Conservation (phyloP, 2,888 invertebrate species). For the Hypena proboscidalis region DNA sequence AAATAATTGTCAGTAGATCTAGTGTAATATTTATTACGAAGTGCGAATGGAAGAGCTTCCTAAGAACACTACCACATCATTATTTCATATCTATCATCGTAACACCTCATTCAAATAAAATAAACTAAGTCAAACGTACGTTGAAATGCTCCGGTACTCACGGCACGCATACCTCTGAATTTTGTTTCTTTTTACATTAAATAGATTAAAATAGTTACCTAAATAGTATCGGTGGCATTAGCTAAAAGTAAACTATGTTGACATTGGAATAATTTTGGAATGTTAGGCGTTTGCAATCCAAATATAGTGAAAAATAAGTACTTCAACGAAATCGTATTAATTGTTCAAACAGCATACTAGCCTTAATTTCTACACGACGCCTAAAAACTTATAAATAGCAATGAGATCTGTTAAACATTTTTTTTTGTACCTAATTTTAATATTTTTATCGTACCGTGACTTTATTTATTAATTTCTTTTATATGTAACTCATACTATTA, state of each 20-base stretch:
- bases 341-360: slow-evolving; percentile 32
- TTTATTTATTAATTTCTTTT: slow-evolving; percentile 4
- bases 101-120: slow-evolving; percentile 58
- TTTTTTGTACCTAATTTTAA: slow-evolving; percentile 41
- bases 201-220: slow-evolving; percentile 47
- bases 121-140: slow-evolving; percentile 44
- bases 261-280: slow-evolving; percentile 62
- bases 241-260: slow-evolving; percentile 46
- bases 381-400: slow-evolving; percentile 58
- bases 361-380: slow-evolving; percentile 53
- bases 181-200: slow-evolving; percentile 33
- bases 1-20: slow-evolving; percentile 32
- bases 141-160: slow-evolving; percentile 71
- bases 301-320: slow-evolving; percentile 36
- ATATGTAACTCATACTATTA: slow-evolving; percentile 6
- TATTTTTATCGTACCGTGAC: slow-evolving; percentile 13
- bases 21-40: slow-evolving; percentile 49
- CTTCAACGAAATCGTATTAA: slow-evolving; percentile 35
- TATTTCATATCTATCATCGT: slow-evolving; percentile 56
- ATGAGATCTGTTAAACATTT: slow-evolving; percentile 65
- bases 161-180: slow-evolving; percentile 40
- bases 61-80: slow-evolving; percentile 69
- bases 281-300: slow-evolving; percentile 59
- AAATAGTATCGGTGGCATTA: slow-evolving; percentile 64
- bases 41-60: slow-evolving; percentile 70